Percentiles rank a stretch among this genome's conserved stretches.
Conservation (phyloP, 1,140 invertebrate species). For the Lysiphlebus fabarum region DNA sequence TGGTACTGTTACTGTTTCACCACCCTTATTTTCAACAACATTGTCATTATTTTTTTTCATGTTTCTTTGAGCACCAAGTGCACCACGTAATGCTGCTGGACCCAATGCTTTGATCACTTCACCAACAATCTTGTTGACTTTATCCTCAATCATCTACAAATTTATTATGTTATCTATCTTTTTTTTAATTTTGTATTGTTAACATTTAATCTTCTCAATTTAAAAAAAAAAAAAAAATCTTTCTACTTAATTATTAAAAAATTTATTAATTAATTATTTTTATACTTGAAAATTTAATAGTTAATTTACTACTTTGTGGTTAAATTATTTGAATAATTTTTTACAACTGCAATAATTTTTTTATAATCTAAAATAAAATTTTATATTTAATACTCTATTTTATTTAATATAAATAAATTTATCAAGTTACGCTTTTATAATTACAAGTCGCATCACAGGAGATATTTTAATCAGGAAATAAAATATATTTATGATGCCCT, state of each 20-base stretch:
- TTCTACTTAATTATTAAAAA: too few relatives aligned
- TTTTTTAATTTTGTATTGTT: background rate
- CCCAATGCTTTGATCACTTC: slow-evolving; percentile 66
- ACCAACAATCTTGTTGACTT: slow-evolving; percentile 69
- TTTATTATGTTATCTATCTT: slow-evolving; percentile 32
- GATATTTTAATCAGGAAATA: slow-evolving; percentile 1
- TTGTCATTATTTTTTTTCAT: slow-evolving; percentile 20
- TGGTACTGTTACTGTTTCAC: slow-evolving; percentile 39
- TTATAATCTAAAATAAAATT: too few relatives aligned
- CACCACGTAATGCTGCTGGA: slow-evolving; percentile 60
- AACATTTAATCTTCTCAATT: background rate
- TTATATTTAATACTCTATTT: too few relatives aligned
- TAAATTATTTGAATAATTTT: too few relatives aligned
- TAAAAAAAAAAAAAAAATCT: background rate
- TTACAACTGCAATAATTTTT: too few relatives aligned
- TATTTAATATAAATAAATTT: too few relatives aligned
- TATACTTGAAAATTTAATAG: background rate
- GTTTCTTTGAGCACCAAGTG: slow-evolving; percentile 42
- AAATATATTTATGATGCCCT: background rate
- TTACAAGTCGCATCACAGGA: background rate
- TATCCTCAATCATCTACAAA: slow-evolving; percentile 74
- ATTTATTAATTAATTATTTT: too few relatives aligned
- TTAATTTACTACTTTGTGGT: background rate
- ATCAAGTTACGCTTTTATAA: slow-evolving; percentile 2
- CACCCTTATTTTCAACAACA: slow-evolving; percentile 45